Percentiles rank a stretch among this genome's conserved stretches.
Evolutionary conservation across 2,797 vertebrate species (phyloP).

Genomic region (Clarias platycephalus): DNA sequence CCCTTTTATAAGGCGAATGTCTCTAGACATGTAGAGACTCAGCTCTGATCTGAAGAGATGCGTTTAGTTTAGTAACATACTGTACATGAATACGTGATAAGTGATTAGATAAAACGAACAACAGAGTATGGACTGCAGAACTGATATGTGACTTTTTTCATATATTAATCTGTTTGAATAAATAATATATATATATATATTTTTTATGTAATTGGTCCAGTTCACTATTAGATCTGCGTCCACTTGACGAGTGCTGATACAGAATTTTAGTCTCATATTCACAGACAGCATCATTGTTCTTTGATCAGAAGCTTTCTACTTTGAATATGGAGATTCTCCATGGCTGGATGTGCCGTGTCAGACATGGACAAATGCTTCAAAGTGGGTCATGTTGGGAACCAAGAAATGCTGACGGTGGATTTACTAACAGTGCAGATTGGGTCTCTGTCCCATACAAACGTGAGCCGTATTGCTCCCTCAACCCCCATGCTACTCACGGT

Average conservation of each 20-base stretch:
- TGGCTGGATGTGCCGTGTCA: slow-evolving; percentile 20
- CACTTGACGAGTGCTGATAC: background rate
- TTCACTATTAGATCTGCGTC: background rate
- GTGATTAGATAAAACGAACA: background rate
- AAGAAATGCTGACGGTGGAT: slow-evolving; percentile 23
- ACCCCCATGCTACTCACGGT: slow-evolving; percentile 27
- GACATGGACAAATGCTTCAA: background rate
- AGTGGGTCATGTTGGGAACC: slow-evolving; percentile 12
- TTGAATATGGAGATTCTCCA: background rate
- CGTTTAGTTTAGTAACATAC: background rate
- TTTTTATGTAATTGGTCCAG: background rate
- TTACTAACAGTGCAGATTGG: background rate
- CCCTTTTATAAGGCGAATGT: background rate
- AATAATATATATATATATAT: too few relatives aligned
- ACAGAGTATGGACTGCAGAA: background rate
- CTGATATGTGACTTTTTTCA: background rate
- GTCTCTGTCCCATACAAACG: slow-evolving; percentile 21
- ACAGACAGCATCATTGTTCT: background rate
- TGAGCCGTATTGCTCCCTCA: slow-evolving; percentile 41
- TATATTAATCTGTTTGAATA: background rate
- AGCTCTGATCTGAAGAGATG: background rate
- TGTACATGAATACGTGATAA: background rate
- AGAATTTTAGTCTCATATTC: background rate
- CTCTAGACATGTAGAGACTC: background rate
- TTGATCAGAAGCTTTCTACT: background rate